Evolutionary conservation across 2,888 invertebrate genomes (phyloP).

Genomic region (Incurvaria masculella): DNA sequence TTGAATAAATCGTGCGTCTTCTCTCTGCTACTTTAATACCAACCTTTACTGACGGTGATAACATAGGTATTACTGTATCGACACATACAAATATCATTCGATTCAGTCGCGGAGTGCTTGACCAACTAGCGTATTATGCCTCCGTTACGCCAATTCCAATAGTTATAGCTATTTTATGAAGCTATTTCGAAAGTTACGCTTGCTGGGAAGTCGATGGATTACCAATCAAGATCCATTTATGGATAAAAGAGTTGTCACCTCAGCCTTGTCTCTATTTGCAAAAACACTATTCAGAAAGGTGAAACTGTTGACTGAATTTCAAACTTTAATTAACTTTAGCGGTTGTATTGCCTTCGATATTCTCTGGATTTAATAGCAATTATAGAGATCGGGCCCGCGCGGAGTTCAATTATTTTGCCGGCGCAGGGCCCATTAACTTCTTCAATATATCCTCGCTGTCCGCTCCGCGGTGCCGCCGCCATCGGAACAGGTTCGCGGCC

Average conservation of each 20-base stretch:
- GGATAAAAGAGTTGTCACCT: too few species aligned
- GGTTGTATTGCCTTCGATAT: not conserved
- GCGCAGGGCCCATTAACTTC: not conserved
- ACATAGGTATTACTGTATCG: not conserved
- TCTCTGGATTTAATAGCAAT: not conserved
- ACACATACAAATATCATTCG: not conserved
- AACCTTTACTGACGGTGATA: not conserved
- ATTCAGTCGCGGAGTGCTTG: not conserved
- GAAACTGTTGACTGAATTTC: too few species aligned
- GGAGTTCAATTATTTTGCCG: not conserved
- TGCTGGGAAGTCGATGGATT: too few species aligned
- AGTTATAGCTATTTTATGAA: too few species aligned
- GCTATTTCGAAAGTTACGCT: too few species aligned
- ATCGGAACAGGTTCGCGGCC: constrained; percentile 31
- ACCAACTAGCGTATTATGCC: not conserved
- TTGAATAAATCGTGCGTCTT: not conserved
- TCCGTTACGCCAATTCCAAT: not conserved
- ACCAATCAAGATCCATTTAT: too few species aligned
- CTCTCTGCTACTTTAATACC: not conserved
- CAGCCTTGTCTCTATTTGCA: too few species aligned
- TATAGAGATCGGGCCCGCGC: not conserved
- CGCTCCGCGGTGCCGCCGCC: constrained; percentile 23
- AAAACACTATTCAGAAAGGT: too few species aligned
- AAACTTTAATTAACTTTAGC: not conserved
- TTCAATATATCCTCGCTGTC: not conserved